phyloP scores from a whole-genome alignment of 2,797 vertebrate genomes.

The Tadarida brasiliensis region DNA sequence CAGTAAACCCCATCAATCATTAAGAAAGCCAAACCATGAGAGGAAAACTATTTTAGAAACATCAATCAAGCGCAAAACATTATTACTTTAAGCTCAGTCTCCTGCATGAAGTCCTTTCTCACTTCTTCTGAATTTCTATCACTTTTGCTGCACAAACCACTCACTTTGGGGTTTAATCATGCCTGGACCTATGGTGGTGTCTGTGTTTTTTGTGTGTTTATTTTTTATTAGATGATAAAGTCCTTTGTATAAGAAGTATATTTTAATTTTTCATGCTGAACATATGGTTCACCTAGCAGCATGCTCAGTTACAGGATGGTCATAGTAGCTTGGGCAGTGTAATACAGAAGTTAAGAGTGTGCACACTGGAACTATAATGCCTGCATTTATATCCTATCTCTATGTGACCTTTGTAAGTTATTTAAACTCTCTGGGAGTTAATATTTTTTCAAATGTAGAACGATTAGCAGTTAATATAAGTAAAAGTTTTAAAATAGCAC shows the following conservation, averaged over 20 bases:
- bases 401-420: background rate
- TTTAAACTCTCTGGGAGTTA: background rate
- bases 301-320: background rate
- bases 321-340: background rate
- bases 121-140: conserved; percentile 25
- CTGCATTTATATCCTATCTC: background rate
- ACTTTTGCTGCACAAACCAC: background rate
- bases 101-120: background rate
- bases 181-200: background rate
- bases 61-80: background rate
- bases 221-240: background rate
- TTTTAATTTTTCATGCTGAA: conserved; percentile 22
- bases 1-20: conserved; percentile 7
- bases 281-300: background rate
- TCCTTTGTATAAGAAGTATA: background rate
- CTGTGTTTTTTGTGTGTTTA: conserved; percentile 17
- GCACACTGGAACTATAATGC: background rate
- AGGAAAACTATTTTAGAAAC: conserved; percentile 46
- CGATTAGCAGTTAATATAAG: conserved; percentile 41
- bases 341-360: background rate
- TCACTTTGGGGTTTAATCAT: conserved; percentile 34
- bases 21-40: background rate
- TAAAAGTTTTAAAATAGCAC: background rate
- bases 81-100: conserved; percentile 23
- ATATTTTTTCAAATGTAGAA: conserved; percentile 55